Evolutionary conservation across 2,113 vertebrate genomes (phyloP).

Genomic region (Pagrus major): DNA sequence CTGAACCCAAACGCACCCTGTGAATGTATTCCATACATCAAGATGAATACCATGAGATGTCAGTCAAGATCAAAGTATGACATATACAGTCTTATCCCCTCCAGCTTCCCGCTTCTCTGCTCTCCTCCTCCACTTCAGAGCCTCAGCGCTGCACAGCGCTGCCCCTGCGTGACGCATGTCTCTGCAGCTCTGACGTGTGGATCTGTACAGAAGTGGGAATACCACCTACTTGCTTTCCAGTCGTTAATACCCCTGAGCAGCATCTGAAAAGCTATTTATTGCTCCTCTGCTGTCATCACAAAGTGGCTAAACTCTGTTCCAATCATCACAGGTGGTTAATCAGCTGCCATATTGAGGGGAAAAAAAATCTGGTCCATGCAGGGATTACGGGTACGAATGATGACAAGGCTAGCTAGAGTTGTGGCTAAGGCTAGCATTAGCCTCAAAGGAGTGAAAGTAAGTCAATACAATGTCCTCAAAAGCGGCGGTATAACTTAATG

Average conservation of each 20-base stretch:
- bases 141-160: neutral
- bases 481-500: neutral
- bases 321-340: neutral
- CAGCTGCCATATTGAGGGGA: too few species aligned
- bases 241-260: slow-evolving; percentile 29
- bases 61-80: slow-evolving; percentile 43
- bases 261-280: slow-evolving; percentile 20
- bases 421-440: too few species aligned
- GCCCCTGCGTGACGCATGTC: slow-evolving; percentile 56
- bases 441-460: neutral
- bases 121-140: slow-evolving; percentile 19
- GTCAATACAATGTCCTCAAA: neutral
- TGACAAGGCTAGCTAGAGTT: neutral
- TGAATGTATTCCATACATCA: neutral
- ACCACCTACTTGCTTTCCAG: slow-evolving; percentile 26
- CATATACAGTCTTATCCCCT: slow-evolving; percentile 4
- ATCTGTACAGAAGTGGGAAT: slow-evolving; percentile 30
- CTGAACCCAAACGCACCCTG: neutral
- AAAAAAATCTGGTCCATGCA: too few species aligned
- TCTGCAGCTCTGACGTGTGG: slow-evolving; percentile 56
- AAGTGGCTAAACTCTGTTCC: neutral
- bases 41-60: slow-evolving; percentile 39
- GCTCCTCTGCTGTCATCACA: slow-evolving; percentile 11
- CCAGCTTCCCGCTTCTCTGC: slow-evolving; percentile 8
- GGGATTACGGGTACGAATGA: neutral